Evolutionary conservation across 2,113 vertebrate genomes (phyloP), one percentile per base, ranked within the genome.

Genomic region (Aythya baeri): DNA sequence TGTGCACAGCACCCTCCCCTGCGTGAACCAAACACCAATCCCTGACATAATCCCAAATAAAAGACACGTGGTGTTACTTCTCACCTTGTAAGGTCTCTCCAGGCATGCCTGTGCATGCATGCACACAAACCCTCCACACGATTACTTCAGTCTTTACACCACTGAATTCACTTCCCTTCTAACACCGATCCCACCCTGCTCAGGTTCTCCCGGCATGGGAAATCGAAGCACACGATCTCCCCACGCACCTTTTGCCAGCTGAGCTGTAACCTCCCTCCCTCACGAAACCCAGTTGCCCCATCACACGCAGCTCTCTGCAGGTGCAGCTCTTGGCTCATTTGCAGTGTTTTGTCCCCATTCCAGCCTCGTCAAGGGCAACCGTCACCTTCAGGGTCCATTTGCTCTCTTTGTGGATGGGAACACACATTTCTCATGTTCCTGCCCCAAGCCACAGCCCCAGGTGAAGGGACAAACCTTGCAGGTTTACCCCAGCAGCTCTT

Each of bases 181-280:
- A 49, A 59, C 38, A 34, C 2, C 13, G 12, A 52, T 25, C 23
- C 50, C 50, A 25, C 50, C 23, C 50, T 52, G 7, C 76, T 21
- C 61, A 34, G 34, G 43, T 82, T 36, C 67, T 59, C 11, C 54
- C 61, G 38, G 31, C 31, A 2, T 44, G 7, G n/a, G 29, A 49
- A 63, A 52, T 6, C 29, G 6, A 62, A 83, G 73, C 67, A 41
- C 44, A 15, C 9, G 5, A 7, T 25, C 65, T 61, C 65, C 52
- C 65, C 52, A 43, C 2, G 4, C 20, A 7, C 36, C 29, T 71
- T 81, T 27, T 4, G 0, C 50, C 16, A 21, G 6, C 6, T 0
- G 25, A 61, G 54, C 25, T 67, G 55, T 32, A 26, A 34, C 7
- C 44, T n/a, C 23, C 17, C 70, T 70, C 23, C 26, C 1, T 0